These are phyloP conservation scores for Phrynosoma blainvillii DNA, from an alignment of 2,113 vertebrate genomes.

Conservation along the genomic window DNA sequence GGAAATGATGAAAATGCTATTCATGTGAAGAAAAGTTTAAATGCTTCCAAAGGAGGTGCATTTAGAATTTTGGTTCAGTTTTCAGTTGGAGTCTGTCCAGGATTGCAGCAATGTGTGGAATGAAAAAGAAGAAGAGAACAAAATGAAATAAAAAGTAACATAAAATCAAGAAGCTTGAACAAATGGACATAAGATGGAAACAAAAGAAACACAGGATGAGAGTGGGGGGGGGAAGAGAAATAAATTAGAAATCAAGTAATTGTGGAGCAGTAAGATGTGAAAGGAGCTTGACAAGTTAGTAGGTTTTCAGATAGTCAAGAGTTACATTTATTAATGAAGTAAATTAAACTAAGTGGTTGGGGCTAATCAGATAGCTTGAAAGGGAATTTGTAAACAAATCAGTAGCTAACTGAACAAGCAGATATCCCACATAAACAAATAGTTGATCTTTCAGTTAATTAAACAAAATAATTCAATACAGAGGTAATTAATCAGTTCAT, in stretches of 20 bases:
- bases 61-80: background rate
- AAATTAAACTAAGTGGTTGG: slow-evolving; percentile 51
- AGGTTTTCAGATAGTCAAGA: slow-evolving; percentile 38
- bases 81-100: background rate
- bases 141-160: slow-evolving; percentile 14
- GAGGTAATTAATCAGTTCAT: slow-evolving; percentile 34
- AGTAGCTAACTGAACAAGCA: slow-evolving; percentile 7
- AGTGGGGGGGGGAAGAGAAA: slow-evolving; percentile 30
- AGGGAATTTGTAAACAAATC: slow-evolving; percentile 36
- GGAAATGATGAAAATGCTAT: background rate
- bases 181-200: slow-evolving; percentile 10
- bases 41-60: background rate
- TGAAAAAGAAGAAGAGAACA: background rate
- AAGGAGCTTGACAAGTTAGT: slow-evolving; percentile 32
- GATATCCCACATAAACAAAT: slow-evolving; percentile 22
- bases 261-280: slow-evolving; percentile 41
- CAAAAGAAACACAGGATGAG: accelerated
- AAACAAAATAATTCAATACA: slow-evolving; percentile 37
- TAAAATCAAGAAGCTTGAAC: background rate
- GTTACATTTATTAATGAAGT: slow-evolving; percentile 54
- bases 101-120: background rate
- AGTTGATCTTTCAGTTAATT: slow-evolving; percentile 29
- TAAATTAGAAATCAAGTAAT: slow-evolving; percentile 45
- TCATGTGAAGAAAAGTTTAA: background rate
- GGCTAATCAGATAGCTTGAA: slow-evolving; percentile 54